Evolutionary conservation across 2,113 vertebrate genomes (phyloP), one percentile per base, ranked within the genome.

Genomic region (Heliornis fulica): DNA sequence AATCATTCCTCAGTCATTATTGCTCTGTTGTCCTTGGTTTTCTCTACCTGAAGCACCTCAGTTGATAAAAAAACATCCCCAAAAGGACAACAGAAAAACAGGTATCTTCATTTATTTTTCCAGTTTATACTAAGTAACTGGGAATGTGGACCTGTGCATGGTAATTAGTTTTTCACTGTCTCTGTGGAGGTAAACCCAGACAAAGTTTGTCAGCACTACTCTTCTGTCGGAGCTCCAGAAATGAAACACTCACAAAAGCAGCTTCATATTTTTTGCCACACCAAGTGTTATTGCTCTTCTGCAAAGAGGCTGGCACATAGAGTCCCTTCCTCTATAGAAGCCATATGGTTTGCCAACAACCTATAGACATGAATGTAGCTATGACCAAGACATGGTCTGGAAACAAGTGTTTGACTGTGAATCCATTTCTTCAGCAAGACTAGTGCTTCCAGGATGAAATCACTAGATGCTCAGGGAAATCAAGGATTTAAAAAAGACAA

Each of bases 181-280:
- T 64, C 23, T 51, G 0, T 5, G 17, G 41, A 51, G 46, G 19
- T 2, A 7, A 91, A 64, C 5, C 0, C 0, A 5, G 23, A n/a
- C 16, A n/a, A 41, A 41, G 8, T 43, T 14, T 60, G 4, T 40
- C n/a, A 31, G 17, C 29, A n/a, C 18, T 38, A 15, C 36, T 54
- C 59, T 90, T 77, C 83, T 43, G 13, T 14, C 51, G 75, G 20
- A 93, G 32, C 18, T 88, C 32, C 38, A 45, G 56, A 54, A 68
- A 18, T 26, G 16, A 74, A 72, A 56, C 54, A 43, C 13, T 40
- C 31, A 72, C 22, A 64, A 45, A n/a, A 43, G 46, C 1, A 63
- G 8, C 29, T 64, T 31, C 4, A 7, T 48, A 15, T 19, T 80
- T 69, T n/a, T n/a, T 43, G 34, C 48, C 51, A 54, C 2, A 25